Evolutionary conservation across 2,113 vertebrate species (phyloP), one percentile per base, ranked within the genome.

Genomic region (Halichoeres trimaculatus): DNA sequence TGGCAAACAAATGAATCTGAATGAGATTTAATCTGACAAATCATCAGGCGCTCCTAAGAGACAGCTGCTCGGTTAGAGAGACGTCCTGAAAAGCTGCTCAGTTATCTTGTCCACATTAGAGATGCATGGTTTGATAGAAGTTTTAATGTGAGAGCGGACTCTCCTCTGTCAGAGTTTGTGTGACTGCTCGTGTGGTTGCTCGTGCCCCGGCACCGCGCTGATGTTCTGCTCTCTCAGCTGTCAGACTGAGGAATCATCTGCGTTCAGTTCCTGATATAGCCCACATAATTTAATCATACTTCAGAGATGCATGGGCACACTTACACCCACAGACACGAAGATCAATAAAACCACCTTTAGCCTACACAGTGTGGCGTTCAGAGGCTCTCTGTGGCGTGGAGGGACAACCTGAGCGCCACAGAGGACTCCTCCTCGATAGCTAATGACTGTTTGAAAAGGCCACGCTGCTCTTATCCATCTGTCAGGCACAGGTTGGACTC

Each of bases 181-280:
- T 23, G 10, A 20, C 3, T n/a, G 12, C 38, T 1, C 30, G 20
- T 24, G 8, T 8, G 24, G 10, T 0, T 20, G 23, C 47, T 57
- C 2, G 0, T 51, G 23, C 22, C 10, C 60, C 12, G 59, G 45
- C 48, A 68, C n/a, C n/a, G 69, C 50, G 38, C 10, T 26, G 34
- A 10, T 9, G 2, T 4, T 13, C 51, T 36, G 45, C 48, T 64
- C 43, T 30, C 30, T 3, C 74, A 74, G 85, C 69, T 89, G 84
- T 90, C 70, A 76, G 67, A 68, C 65, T 89, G 85, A 92, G 81
- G 82, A 86, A 90, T 85, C 45, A 76, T 50, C 64, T 75, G 26
- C 55, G 1, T 45, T 83, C 53, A 56, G 26, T 80, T 30, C 62
- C 57, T 81, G 86, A 85, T 76, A 43, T 45, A 65, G 48, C 69